Conservation (phyloP, 2,113 vertebrate species). For the Cephalopholis sonnerati region DNA sequence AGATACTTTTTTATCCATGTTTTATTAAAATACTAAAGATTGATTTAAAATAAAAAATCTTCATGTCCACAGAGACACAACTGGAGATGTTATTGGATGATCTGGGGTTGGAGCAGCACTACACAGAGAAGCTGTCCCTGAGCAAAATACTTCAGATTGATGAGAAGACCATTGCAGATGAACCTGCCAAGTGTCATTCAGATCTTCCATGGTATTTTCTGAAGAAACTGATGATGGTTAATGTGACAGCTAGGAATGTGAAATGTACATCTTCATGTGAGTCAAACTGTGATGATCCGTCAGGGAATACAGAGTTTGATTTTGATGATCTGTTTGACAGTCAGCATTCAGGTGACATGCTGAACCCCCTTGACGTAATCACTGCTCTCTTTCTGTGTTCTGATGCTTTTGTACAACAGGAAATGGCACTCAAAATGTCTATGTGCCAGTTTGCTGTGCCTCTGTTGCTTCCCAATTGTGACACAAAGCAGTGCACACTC, state of each 20-base stretch:
- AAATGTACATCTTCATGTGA: conserved; percentile 9
- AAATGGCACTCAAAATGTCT: conserved; percentile 85
- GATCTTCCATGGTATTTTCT: conserved; percentile 73
- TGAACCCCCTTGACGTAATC: conserved; percentile 85
- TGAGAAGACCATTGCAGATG: conserved; percentile 58
- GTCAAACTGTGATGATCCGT: not conserved
- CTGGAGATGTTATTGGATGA: conserved; percentile 57
- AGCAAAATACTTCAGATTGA: conserved; percentile 66
- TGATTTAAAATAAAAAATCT: not conserved
- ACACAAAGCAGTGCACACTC: conserved; percentile 73
- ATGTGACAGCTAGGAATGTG: conserved; percentile 71
- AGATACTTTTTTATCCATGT: too few species aligned
- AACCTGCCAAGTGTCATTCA: conserved; percentile 40
- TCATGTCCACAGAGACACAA: conserved; percentile 46
- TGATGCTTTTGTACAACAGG: conserved; percentile 81
- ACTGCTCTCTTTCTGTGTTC: conserved; percentile 85
- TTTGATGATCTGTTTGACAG: not conserved
- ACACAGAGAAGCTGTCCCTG: conserved; percentile 63
- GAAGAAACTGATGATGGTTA: conserved; percentile 79
- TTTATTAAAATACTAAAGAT: too few species aligned
- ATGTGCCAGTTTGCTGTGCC: conserved; percentile 87
- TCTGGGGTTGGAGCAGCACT: conserved; percentile 49
- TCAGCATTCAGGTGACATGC: not conserved
- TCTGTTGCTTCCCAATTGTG: conserved; percentile 82
- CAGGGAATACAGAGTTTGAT: not conserved